Percentiles rank a stretch among this genome's conserved stretches.
Evolutionary conservation across 1,140 invertebrate genomes (phyloP).

Genomic region (Drosophila gunungcola): DNA sequence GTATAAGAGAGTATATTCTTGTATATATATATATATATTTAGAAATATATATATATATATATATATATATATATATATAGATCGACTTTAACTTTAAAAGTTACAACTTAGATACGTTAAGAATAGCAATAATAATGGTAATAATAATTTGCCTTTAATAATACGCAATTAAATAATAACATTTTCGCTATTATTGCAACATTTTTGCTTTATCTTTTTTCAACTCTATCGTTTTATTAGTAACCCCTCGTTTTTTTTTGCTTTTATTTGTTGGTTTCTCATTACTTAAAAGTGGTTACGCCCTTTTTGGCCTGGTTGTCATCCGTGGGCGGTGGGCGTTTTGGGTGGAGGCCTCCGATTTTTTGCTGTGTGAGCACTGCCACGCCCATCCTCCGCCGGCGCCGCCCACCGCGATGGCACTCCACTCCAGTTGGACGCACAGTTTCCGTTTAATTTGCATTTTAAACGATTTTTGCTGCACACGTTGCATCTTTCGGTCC

Average conservation of each 20-base stretch:
- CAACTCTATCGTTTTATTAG: conserved; percentile 41
- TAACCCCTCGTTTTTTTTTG: conserved; percentile 34
- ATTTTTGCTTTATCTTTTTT: conserved; percentile 44
- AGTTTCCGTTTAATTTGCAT: conserved; percentile 77
- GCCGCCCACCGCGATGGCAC: conserved; percentile 19
- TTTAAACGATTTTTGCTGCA: conserved; percentile 84
- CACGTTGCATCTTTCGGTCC: conserved; percentile 71
- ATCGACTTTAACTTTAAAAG: conserved; percentile 76
- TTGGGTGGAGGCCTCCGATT: conserved; percentile 35
- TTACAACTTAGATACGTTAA: conserved; percentile 76
- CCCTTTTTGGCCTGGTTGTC: conserved; percentile 54
- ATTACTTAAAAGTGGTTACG: conserved; percentile 69
- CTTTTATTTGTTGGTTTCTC: conserved; percentile 58
- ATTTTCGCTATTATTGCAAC: conserved; percentile 82
- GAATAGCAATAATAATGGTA: conserved; percentile 69
- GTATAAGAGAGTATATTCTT: conserved; percentile 55
- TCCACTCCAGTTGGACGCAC: conserved; percentile 60
- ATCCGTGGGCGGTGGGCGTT: conserved; percentile 34
- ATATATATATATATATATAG: conserved; percentile 56
- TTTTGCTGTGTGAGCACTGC: conserved; percentile 35
- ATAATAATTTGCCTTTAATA: conserved; percentile 77
- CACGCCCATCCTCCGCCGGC: conserved; percentile 13
- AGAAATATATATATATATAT: conserved; percentile 39
- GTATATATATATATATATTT: conserved; percentile 42
- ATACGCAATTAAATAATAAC: conserved; percentile 80